phyloP scores from a whole-genome alignment of 2,888 invertebrate genomes.

The Hypomecis atomaria region DNA sequence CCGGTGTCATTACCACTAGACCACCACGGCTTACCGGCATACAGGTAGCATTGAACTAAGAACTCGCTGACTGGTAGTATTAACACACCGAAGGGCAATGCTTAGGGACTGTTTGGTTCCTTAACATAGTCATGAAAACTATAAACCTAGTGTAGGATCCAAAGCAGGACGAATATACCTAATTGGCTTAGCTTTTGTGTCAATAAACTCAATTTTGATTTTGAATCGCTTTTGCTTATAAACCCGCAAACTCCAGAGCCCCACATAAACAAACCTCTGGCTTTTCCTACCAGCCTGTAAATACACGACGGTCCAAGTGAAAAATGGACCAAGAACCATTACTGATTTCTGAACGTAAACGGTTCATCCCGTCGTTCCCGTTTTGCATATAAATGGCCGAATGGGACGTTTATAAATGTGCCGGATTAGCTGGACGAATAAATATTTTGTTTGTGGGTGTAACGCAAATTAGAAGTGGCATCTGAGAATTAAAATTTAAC shows the following conservation, averaged over 20 bases:
- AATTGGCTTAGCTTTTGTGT: too few species aligned
- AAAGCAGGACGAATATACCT: too few species aligned
- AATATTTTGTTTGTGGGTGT: slow-evolving; percentile 23
- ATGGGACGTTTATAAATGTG: slow-evolving; percentile 35
- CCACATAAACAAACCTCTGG: not conserved
- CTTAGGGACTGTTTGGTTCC: too few species aligned
- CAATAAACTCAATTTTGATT: too few species aligned
- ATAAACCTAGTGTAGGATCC: too few species aligned
- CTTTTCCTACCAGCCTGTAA: slow-evolving; percentile 7
- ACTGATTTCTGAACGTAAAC: slow-evolving; percentile 38
- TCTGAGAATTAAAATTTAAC: not conserved
- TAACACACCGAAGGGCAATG: too few species aligned
- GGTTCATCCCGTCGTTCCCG: slow-evolving; percentile 19
- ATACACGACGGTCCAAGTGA: slow-evolving; percentile 30
- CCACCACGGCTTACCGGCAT: too few species aligned
- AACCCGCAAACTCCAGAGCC: not conserved
- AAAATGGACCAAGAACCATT: slow-evolving; percentile 37
- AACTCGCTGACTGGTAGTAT: too few species aligned
- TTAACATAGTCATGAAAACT: too few species aligned
- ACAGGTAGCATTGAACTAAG: too few species aligned
- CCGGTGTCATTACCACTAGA: too few species aligned
- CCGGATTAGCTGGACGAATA: slow-evolving; percentile 26
- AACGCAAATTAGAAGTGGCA: slow-evolving; percentile 15
- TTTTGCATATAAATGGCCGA: slow-evolving; percentile 43
- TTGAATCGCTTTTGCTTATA: not conserved